Conservation (phyloP, 2,888 invertebrate species). For the Epiblema foenella region DNA sequence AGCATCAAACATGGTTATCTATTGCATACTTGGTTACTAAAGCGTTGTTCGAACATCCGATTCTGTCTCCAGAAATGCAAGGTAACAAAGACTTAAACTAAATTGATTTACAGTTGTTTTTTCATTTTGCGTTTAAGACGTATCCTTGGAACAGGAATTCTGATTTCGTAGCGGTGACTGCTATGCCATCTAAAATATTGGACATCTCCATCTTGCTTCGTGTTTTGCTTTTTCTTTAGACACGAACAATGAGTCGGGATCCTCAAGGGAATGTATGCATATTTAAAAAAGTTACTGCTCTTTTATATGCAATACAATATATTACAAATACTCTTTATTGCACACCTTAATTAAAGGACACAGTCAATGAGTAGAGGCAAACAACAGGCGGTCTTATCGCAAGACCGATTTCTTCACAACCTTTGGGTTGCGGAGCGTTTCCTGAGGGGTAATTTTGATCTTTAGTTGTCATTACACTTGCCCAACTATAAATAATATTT, state of each 20-base stretch:
- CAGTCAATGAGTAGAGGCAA: no score
- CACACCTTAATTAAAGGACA: no score
- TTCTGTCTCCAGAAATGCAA: slow-evolving; percentile 64
- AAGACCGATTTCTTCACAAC: no score
- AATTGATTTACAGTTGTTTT: slow-evolving; percentile 63
- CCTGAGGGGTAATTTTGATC: no score
- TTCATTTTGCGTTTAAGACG: slow-evolving; percentile 53
- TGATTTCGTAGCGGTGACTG: slow-evolving; percentile 81
- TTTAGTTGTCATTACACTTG: no score
- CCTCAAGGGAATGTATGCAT: slow-evolving; percentile 82
- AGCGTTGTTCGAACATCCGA: slow-evolving; percentile 75
- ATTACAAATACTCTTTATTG: no score
- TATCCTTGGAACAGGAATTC: slow-evolving; percentile 78
- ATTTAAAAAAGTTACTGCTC: slow-evolving; percentile 64
- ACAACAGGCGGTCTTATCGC: no score
- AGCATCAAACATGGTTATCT: slow-evolving; percentile 82
- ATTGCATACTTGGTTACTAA: slow-evolving; percentile 81
- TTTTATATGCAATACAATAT: slow-evolving; percentile 61
- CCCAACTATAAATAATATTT: no score
- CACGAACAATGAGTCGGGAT: slow-evolving; percentile 81
- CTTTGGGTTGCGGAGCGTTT: no score
- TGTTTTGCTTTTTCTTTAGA: slow-evolving; percentile 81
- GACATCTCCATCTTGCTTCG: slow-evolving; percentile 83
- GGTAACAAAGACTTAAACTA: slow-evolving; percentile 64
- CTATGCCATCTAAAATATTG: slow-evolving; percentile 85